Conservation (phyloP, 2,113 vertebrate species). For the Nesoenas mayeri region DNA sequence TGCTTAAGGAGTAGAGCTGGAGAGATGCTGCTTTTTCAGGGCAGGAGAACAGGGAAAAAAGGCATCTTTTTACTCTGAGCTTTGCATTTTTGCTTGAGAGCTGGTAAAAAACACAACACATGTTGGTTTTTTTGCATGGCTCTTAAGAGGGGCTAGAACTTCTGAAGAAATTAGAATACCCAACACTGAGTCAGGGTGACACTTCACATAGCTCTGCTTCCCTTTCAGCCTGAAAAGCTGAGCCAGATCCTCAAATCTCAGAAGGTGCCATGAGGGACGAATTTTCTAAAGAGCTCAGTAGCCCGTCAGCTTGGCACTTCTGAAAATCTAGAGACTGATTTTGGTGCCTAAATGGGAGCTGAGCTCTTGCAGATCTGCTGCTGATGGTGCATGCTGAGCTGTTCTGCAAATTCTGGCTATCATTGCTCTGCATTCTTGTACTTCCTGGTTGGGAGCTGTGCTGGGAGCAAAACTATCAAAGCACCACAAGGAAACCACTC, state of each 20-base stretch:
- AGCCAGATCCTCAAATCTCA: neutral
- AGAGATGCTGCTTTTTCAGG: neutral
- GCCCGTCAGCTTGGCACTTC: neutral
- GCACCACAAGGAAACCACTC: conserved; percentile 62
- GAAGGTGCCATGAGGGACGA: neutral
- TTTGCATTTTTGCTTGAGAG: neutral
- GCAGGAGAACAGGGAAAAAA: neutral
- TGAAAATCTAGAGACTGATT: conserved; percentile 11
- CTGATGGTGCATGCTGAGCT: conserved; percentile 18
- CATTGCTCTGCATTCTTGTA: conserved; percentile 36
- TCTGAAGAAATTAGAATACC: neutral
- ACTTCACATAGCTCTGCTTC: neutral
- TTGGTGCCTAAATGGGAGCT: conserved; percentile 44
- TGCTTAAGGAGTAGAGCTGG: neutral
- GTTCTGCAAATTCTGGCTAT: conserved; percentile 61
- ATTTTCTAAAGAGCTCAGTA: neutral
- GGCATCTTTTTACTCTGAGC: neutral
- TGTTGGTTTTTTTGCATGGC: too few relatives aligned
- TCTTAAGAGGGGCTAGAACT: neutral
- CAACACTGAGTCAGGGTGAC: neutral
- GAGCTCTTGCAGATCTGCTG: conserved; percentile 47
- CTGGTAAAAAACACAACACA: neutral
- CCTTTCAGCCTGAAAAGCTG: neutral
- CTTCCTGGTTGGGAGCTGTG: conserved; percentile 60
- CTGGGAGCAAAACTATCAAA: conserved; percentile 66